Evolutionary conservation across 2,113 vertebrate genomes (phyloP).

Genomic region (Cebus imitator): DNA sequence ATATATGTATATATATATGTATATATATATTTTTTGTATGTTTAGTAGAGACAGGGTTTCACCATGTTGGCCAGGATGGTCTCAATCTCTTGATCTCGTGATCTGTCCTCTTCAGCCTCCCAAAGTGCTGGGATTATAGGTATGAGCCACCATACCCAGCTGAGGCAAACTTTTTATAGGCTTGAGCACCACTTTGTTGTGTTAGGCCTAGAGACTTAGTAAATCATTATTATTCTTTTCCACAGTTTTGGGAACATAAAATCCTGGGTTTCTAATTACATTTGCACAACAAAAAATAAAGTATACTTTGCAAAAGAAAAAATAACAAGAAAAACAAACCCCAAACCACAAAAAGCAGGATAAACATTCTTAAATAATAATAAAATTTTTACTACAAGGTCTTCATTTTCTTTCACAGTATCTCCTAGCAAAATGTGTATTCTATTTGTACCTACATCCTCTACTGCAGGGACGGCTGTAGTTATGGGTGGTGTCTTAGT

Average conservation of each 20-base stretch:
- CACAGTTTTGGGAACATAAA: neutral
- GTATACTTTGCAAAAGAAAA: slow-evolving; percentile 20
- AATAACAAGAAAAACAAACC: no score
- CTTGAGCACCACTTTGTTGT: neutral
- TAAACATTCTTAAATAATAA: slow-evolving; percentile 33
- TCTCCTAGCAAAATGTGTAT: neutral
- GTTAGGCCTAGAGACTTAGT: neutral
- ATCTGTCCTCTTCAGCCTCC: no score
- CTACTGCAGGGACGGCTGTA: neutral
- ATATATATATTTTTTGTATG: no score
- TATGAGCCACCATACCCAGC: no score
- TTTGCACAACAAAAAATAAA: slow-evolving; percentile 4
- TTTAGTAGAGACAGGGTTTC: no score
- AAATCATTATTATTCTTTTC: neutral
- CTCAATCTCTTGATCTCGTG: no score
- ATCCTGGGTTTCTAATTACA: slow-evolving; percentile 11
- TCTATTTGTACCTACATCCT: neutral
- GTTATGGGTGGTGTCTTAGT: neutral
- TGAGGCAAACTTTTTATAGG: neutral
- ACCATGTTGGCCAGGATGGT: no score
- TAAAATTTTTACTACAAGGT: neutral
- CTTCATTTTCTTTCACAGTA: slow-evolving; percentile 14
- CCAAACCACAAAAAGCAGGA: neutral
- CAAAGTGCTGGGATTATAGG: no score
- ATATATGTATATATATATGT: no score